Conservation (phyloP, 2,797 vertebrate species). For the Lemur catta region DNA sequence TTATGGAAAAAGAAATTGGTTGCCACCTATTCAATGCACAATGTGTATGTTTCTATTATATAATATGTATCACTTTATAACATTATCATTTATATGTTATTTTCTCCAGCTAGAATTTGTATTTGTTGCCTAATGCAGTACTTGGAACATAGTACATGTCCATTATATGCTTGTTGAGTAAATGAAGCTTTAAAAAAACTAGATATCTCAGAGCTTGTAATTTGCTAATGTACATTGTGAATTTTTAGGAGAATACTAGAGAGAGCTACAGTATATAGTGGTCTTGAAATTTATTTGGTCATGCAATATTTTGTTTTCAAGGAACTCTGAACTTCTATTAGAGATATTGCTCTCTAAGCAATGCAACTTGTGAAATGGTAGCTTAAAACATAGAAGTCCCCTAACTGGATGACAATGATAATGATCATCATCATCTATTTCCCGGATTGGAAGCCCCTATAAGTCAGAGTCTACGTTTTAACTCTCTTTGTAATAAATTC, state of each 20-base stretch:
- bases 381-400: background rate
- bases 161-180: background rate
- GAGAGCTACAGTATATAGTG: background rate
- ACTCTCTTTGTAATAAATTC: background rate
- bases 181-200: background rate
- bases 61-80: background rate
- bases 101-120: background rate
- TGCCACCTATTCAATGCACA: background rate
- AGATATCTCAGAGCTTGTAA: background rate
- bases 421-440: background rate
- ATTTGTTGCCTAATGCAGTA: background rate
- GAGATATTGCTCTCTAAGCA: background rate
- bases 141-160: background rate
- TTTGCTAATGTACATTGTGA: background rate
- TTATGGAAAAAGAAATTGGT: background rate
- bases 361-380: background rate
- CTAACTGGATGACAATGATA: background rate
- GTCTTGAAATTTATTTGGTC: background rate
- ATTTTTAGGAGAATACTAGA: background rate
- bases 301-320: background rate
- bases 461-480: background rate
- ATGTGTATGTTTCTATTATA: background rate
- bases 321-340: background rate
- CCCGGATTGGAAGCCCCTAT: background rate
- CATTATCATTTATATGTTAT: background rate